These are phyloP conservation scores for Euwallacea fornicatus DNA, from an alignment of 1,140 invertebrate genomes.

Conservation along the genomic window DNA sequence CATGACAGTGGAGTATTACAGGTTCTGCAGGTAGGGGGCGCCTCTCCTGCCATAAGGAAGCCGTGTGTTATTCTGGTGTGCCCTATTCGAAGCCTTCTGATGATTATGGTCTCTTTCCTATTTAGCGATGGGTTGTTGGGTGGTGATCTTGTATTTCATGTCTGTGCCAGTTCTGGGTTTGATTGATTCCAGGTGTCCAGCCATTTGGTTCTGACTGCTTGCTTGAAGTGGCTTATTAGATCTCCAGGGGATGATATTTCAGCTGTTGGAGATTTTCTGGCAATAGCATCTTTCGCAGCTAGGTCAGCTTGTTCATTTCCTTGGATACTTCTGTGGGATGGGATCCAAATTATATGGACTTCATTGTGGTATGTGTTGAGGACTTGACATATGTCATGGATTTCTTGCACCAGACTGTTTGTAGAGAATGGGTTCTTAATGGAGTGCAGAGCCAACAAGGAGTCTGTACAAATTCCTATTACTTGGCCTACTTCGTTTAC, in stretches of 20 bases:
- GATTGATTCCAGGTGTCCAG: neutral
- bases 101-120: slow-evolving; percentile 5
- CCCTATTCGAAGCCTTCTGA: slow-evolving; percentile 26
- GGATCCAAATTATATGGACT: slow-evolving; percentile 25
- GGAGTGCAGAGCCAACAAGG: neutral
- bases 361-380: neutral
- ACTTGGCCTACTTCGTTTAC: neutral
- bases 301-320: slow-evolving; percentile 24
- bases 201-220: neutral
- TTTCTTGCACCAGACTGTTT: slow-evolving; percentile 9
- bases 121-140: neutral
- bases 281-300: slow-evolving; percentile 16
- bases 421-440: neutral
- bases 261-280: neutral
- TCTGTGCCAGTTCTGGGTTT: neutral
- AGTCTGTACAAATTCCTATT: slow-evolving; percentile 4
- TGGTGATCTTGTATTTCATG: neutral
- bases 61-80: slow-evolving; percentile 22
- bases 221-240: neutral
- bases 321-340: slow-evolving; percentile 21
- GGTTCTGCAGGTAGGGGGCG: neutral
- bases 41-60: slow-evolving; percentile 5
- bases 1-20: neutral
- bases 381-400: slow-evolving; percentile 13
- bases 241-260: neutral